Evolutionary conservation across 2,888 invertebrate species (phyloP).

Genomic region (Invenusta paracnida): DNA sequence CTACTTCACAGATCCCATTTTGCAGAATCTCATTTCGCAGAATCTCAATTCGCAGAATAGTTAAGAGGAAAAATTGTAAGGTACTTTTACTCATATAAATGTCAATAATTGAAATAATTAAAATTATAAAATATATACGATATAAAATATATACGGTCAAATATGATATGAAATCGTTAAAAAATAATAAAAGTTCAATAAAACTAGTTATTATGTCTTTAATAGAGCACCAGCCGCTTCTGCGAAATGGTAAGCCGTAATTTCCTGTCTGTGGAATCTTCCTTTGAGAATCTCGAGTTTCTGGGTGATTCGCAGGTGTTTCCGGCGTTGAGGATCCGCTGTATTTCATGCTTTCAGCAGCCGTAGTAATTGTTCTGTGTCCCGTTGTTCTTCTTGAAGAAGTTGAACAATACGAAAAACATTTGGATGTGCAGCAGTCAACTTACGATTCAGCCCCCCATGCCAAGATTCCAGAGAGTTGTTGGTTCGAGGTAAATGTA

Average conservation of each 20-base stretch:
- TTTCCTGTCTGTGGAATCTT: not conserved
- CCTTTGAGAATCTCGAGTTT: not conserved
- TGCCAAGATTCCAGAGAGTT: too few species aligned
- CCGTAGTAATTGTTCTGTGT: slow-evolving; percentile 2
- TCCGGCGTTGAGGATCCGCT: slow-evolving; percentile 14
- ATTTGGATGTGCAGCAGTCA: slow-evolving; percentile 22
- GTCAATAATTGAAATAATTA: not conserved
- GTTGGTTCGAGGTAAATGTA: too few species aligned
- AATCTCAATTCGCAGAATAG: not conserved
- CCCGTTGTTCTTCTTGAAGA: slow-evolving; percentile 9
- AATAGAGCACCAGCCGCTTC: not conserved
- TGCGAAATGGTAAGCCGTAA: not conserved
- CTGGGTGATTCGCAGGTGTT: not conserved
- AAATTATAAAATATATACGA: not conserved
- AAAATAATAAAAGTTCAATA: not conserved
- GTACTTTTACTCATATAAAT: not conserved
- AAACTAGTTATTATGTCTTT: not conserved
- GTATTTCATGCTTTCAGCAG: not conserved
- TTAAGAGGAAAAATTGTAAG: not conserved
- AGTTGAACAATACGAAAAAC: slow-evolving; percentile 23
- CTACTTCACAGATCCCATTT: too few species aligned
- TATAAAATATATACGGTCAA: too few species aligned
- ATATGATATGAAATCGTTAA: not conserved
- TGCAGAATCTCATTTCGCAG: not conserved
- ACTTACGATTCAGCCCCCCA: too few species aligned